These are phyloP conservation scores for Umimayanthus kanabou DNA, from an alignment of 92 coral and sea anemone species.

Conservation along the genomic window DNA sequence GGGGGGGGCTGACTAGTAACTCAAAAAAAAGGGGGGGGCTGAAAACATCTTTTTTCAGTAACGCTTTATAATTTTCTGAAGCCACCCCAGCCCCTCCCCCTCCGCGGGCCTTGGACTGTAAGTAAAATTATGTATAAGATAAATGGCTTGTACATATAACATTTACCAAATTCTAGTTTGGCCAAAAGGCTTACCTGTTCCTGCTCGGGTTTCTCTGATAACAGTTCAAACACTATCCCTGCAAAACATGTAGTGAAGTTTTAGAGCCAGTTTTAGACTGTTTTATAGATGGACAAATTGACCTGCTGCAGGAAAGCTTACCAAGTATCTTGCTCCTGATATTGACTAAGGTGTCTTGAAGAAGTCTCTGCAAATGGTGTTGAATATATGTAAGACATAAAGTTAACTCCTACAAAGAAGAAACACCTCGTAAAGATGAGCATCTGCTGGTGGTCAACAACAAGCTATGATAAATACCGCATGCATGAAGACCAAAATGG, in stretches of 20 bases:
- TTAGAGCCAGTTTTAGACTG: not conserved
- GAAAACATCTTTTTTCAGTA: no score
- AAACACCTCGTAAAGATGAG: no score
- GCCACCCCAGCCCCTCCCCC: no score
- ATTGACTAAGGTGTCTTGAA: constrained; percentile 89
- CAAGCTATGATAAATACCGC: no score
- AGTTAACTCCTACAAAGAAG: no score
- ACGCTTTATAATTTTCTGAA: no score
- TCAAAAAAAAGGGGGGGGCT: no score
- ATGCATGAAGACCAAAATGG: no score
- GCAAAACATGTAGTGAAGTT: not conserved
- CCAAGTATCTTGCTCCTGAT: constrained; percentile 87
- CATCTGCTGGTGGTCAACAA: no score
- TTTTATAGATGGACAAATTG: not conserved
- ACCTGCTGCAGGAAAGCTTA: constrained; percentile 15
- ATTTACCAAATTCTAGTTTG: not conserved
- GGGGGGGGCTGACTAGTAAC: no score
- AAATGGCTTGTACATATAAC: not conserved
- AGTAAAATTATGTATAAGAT: not conserved
- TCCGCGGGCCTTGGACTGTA: no score
- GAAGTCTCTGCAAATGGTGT: constrained; percentile 68
- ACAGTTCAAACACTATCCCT: constrained; percentile 85
- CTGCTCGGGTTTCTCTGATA: constrained; percentile 91
- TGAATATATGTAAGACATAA: not conserved
- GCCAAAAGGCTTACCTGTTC: constrained; percentile 71